Evolutionary conservation across 23 tunicate species (phyloP), one percentile per base, ranked within the genome.

Genomic region (Trididemnum nubilum): DNA sequence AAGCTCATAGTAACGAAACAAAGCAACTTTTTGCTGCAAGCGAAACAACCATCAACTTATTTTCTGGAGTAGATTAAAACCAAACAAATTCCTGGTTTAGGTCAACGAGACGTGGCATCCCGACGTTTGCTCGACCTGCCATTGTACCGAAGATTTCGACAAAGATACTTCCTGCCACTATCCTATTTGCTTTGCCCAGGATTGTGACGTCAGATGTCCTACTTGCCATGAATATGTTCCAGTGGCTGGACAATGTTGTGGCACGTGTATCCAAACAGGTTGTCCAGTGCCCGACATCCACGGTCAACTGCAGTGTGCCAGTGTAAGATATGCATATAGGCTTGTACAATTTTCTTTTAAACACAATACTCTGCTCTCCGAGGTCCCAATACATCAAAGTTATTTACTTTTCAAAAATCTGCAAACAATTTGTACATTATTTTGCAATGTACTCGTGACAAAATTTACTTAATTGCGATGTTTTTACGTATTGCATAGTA

Each of bases 181-280:
- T 85, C 75, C 64, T 0, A 21, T 31, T 0, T 93, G 98, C 64
- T 27, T 34, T 15, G 78, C 84, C 0, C 22, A 39, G 21, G 4
- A 23, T 2, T 93, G 98, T 65, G 84, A 93, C 79, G 71, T 88
- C 19, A 33, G 33, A 1, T 93, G 98, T 70, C 98, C 98, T 29
- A 66, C 75, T 28, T 93, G 98, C 51, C 83, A 88, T 70, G 76
- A 84, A 12, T 93, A 93, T 69, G 75, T 80, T 36, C 66, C 35
- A 27, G 33, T 30, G 5, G 54, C 66, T 1, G 98, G 98, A 24
- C 86, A 93, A 52, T 93, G 98, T 57, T 93, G 98, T 58, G 98
- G 93, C 2, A 59, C 36, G 21, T 93, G 98, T 51, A 74, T 87
- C 19, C 84, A 80, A 35, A 74, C 57, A 15, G 93, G 92, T 12